phyloP scores from a whole-genome alignment of 2,113 vertebrate species.

The Carassius gibelio region DNA sequence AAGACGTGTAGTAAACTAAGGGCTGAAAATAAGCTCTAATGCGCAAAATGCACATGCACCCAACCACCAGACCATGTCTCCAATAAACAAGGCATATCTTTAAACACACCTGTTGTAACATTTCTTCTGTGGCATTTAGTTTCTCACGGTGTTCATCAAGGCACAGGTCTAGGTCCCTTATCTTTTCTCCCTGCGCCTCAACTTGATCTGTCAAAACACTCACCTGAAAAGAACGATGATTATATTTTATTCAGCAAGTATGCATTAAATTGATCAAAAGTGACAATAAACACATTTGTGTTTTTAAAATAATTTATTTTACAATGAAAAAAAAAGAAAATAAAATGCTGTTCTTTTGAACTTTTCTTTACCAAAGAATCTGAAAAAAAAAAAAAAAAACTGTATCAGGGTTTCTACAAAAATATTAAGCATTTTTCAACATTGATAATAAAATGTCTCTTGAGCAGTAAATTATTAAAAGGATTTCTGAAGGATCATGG shows the following conservation, averaged over 20 bases:
- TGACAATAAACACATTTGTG: background rate
- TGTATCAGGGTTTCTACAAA: background rate
- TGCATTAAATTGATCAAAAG: background rate
- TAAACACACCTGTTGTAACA: conserved; percentile 91
- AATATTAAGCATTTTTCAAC: background rate
- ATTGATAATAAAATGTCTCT: background rate
- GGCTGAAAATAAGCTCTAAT: background rate
- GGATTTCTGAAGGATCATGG: background rate
- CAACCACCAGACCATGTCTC: background rate
- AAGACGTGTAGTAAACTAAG: no score
- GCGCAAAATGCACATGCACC: background rate
- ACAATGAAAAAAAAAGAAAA: background rate
- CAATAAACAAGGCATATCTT: background rate
- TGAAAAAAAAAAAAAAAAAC: background rate
- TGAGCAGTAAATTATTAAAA: background rate
- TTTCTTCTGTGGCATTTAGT: conserved; percentile 91
- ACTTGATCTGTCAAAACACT: conserved; percentile 98
- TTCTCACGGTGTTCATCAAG: conserved; percentile 96
- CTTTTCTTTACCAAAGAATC: background rate
- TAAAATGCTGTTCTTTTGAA: background rate
- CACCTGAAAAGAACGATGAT: conserved; percentile 74
- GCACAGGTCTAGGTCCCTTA: conserved; percentile 92
- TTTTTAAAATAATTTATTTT: background rate
- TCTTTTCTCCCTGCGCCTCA: conserved; percentile 97
- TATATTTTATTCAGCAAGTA: background rate